Conservation (phyloP, 2,797 vertebrate genomes). For the Sylvia borin region DNA sequence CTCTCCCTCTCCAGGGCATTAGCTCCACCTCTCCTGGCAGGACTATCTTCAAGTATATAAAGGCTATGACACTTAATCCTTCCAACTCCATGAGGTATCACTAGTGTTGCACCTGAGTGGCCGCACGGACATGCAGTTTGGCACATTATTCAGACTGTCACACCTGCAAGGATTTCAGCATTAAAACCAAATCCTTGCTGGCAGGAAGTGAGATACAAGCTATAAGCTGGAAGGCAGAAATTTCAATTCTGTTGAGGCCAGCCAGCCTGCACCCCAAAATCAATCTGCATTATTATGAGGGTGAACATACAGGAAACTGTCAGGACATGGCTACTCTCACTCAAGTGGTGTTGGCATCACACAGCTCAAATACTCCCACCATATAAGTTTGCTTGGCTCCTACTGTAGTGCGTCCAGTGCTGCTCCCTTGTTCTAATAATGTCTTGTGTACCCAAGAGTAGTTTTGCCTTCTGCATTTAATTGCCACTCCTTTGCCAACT, state of each 20-base stretch:
- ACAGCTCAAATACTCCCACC: background rate
- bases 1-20: background rate
- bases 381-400: background rate
- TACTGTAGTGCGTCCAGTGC: background rate
- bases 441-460: background rate
- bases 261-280: background rate
- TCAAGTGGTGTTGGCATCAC: background rate
- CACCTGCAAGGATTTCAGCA: background rate
- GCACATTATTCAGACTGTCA: background rate
- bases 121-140: rapidly evolving
- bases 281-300: background rate
- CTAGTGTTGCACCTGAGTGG: background rate
- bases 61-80: background rate
- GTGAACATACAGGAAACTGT: background rate
- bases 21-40: background rate
- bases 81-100: background rate
- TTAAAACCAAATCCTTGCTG: background rate
- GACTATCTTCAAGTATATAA: background rate
- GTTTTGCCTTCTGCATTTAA: background rate
- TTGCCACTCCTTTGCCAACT: background rate
- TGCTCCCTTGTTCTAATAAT: background rate
- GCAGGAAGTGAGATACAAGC: rapidly evolving
- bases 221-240: rapidly evolving
- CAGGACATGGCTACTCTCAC: background rate
- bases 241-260: background rate